Base-by-base conservation (phyloP, 1,140 invertebrate genomes). In the Drosophila arawakana region DNA sequence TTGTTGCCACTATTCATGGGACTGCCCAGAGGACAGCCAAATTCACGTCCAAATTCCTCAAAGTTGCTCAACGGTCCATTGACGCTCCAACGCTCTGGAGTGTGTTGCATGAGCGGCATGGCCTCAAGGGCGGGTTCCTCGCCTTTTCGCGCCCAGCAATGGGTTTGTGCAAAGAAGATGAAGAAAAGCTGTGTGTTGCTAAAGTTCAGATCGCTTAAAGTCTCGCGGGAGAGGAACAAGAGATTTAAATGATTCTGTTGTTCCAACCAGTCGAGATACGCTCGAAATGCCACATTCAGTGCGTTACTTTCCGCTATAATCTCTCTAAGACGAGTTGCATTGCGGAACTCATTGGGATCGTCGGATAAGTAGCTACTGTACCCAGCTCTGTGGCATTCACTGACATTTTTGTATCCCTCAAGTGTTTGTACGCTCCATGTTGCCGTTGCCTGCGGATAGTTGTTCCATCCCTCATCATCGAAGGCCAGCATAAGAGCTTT, bases 341-440 rank as follows among this genome's bases (percentile, higher is more conserved):
- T 96, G 71, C 95, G 96, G 39, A 95, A 92, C 93, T 94, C 67
- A 6, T 41, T 34, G 0, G 90, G 90, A 39, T 82, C 59, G 50
- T 91, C 71, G 41, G 69, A 60, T 41, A 91, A 37, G 62, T 91
- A 91, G 44, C 85, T 90, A 76, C 93, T 95, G 90, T 99, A 99
- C 92, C 99, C 98, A 43, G 98, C 94, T 15, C 97, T 95, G 66
- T 99, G 96, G 83, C 99, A 99, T 75, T 98, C 94, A 0, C 97
- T 96, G 73, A 96, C 94, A 43, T 96, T 94, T 80, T 98, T 97
- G 90, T 99, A 99, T 49, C 94, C 95, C 0, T 95, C 94, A 69
- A 98, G 97, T 0, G 98, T 99, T 0, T 95, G 94, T 79, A 98
- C 97, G 74, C 98, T 97, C 98, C 98, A 99, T 97, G 98, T 99